Conservation (phyloP, 2,113 vertebrate genomes). For the Tyrannus savana region DNA sequence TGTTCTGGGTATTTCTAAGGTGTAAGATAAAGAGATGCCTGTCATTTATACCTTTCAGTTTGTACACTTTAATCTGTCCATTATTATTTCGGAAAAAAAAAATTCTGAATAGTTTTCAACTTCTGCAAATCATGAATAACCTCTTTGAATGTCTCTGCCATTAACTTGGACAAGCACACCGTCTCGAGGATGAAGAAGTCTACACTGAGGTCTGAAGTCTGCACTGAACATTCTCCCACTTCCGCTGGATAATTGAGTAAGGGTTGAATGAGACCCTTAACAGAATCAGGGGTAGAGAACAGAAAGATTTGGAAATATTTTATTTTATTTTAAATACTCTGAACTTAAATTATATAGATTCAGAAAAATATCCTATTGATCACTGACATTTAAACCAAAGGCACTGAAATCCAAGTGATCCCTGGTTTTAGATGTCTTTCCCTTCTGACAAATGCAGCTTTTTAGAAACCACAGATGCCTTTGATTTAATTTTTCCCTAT, state of each 20-base stretch:
- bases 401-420: neutral
- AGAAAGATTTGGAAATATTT: neutral
- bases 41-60: neutral
- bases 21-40: neutral
- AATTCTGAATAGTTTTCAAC: neutral
- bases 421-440: neutral
- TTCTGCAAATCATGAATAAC: neutral
- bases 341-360: neutral
- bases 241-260: neutral
- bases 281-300: neutral
- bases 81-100: neutral
- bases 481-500: constrained; percentile 34
- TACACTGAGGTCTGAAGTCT: neutral
- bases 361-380: neutral
- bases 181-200: neutral
- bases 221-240: neutral
- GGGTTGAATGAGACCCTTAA: neutral
- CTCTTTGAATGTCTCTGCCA: neutral
- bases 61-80: neutral
- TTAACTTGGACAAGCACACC: neutral
- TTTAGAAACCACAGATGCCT: neutral
- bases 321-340: neutral
- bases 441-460: neutral
- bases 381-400: neutral
- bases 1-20: neutral